These are phyloP conservation scores for Parauchenoglanis punctatus DNA, from an alignment of 2,797 vertebrate species.

Conservation along the genomic window DNA sequence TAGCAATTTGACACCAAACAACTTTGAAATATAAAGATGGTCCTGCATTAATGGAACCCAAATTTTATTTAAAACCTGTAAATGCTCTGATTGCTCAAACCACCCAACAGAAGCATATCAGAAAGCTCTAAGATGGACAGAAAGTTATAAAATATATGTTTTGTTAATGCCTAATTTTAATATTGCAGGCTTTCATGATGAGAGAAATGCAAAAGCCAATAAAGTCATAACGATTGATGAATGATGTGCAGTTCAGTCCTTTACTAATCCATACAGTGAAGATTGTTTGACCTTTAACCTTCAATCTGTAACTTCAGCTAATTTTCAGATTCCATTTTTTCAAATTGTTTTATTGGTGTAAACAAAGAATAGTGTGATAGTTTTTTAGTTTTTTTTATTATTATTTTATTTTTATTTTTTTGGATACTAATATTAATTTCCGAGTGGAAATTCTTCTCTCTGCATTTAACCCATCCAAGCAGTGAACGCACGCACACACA, in stretches of 20 bases:
- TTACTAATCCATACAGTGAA: background rate
- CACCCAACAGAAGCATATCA: no score
- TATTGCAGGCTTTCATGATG: background rate
- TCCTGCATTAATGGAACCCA: background rate
- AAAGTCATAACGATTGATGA: background rate
- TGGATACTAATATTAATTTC: no score
- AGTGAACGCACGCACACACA: no score
- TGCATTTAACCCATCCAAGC: no score
- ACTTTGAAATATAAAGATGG: background rate
- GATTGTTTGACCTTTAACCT: background rate
- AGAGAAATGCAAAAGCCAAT: background rate
- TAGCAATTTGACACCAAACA: no score
- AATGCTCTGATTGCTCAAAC: background rate
- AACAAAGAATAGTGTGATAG: background rate
- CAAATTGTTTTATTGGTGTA: background rate
- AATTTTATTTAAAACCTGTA: no score
- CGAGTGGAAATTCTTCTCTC: no score
- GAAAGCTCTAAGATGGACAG: background rate
- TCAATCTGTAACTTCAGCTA: background rate
- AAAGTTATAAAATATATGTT: background rate
- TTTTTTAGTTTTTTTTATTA: no score
- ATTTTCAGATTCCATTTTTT: no score
- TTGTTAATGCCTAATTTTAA: background rate
- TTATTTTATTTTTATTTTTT: no score
- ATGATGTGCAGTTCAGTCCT: background rate